Percentiles rank a stretch among this genome's conserved stretches.
Conservation (phyloP, 2,797 vertebrate genomes). For the Pangasius macronema region DNA sequence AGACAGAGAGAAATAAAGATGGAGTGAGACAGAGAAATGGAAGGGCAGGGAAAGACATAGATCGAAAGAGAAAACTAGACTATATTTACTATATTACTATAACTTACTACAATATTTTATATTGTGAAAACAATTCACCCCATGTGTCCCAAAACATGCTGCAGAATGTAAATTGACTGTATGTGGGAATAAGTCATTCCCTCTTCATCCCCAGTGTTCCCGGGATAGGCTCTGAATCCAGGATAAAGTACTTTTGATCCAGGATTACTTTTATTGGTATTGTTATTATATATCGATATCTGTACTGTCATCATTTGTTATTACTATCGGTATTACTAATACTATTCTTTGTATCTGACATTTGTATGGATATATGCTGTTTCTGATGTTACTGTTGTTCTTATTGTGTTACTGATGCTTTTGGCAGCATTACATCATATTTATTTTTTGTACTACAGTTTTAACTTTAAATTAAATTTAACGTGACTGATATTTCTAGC, state of each 20-base stretch:
- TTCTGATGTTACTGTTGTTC: background rate
- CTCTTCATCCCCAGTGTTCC: background rate
- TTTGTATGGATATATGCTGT: background rate
- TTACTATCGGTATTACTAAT: background rate
- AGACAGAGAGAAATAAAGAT: conserved; percentile 1
- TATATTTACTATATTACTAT: no score
- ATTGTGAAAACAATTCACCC: background rate
- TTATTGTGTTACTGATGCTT: background rate
- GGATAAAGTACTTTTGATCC: background rate
- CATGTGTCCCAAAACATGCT: background rate
- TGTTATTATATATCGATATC: background rate
- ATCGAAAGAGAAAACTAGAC: background rate
- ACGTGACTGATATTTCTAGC: background rate
- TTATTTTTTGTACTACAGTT: background rate
- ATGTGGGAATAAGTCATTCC: background rate
- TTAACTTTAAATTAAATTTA: background rate
- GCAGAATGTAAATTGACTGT: background rate
- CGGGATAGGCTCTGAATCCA: background rate
- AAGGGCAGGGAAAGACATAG: background rate
- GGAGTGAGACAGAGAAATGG: conserved; percentile 9
- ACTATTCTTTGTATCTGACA: background rate
- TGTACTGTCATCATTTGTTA: background rate
- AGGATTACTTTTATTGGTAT: background rate
- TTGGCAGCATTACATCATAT: background rate
- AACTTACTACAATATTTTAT: background rate